These are phyloP conservation scores for Lagodon rhomboides DNA, from an alignment of 2,797 vertebrate species.

Conservation along the genomic window DNA sequence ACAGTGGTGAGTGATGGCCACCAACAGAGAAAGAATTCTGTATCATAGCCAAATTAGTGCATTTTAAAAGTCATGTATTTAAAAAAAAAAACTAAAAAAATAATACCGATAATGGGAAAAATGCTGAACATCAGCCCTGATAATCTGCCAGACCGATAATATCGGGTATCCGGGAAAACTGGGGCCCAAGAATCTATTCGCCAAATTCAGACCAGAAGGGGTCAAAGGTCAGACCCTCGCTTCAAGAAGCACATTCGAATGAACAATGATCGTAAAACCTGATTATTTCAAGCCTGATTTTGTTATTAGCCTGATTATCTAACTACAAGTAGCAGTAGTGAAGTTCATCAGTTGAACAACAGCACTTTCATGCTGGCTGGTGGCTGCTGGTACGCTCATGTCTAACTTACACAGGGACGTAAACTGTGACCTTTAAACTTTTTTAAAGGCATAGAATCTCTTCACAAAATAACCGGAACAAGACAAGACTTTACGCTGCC, in stretches of 20 bases:
- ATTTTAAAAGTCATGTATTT: too few relatives aligned
- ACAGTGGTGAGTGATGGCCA: too few relatives aligned
- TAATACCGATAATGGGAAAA: too few relatives aligned
- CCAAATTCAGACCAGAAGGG: neutral
- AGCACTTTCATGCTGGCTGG: neutral
- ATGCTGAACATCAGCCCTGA: too few relatives aligned
- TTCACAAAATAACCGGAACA: neutral
- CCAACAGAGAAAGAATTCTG: too few relatives aligned
- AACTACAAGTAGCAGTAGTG: neutral
- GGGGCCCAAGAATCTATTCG: too few relatives aligned
- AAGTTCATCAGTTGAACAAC: conserved; percentile 3
- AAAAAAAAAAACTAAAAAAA: too few relatives aligned
- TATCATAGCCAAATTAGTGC: too few relatives aligned
- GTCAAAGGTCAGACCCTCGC: conserved; percentile 1
- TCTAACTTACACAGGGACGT: conserved; percentile 2
- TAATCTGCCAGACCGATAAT: too few relatives aligned
- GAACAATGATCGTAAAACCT: neutral
- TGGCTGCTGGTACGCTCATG: neutral
- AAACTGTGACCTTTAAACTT: neutral
- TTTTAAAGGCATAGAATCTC: neutral
- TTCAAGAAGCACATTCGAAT: neutral
- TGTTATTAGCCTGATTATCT: neutral
- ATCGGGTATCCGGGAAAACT: too few relatives aligned
- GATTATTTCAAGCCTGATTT: neutral
- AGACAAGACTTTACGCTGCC: conserved; percentile 8